phyloP scores from a whole-genome alignment of 2,888 invertebrate genomes.

The Epinotia demarniana region DNA sequence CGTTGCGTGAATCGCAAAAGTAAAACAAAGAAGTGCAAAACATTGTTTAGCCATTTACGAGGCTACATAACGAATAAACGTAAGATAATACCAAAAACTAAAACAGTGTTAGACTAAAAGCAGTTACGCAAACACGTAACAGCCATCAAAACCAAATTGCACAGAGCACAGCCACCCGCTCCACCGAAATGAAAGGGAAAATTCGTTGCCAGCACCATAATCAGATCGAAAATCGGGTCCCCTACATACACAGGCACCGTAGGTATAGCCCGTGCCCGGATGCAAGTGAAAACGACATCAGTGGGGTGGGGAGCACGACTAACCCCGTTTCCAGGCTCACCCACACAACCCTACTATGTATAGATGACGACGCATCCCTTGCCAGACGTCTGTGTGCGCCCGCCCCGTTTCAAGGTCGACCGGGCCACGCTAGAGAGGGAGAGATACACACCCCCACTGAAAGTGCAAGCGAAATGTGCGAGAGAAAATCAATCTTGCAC shows the following conservation, averaged over 20 bases:
- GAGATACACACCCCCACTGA: conserved; percentile 66
- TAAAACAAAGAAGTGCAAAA: conserved; percentile 33
- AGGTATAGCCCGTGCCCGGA: conserved; percentile 62
- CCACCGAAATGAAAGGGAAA: conserved; percentile 51
- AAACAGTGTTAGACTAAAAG: conserved; percentile 27
- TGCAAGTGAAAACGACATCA: conserved; percentile 81
- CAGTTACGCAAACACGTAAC: conserved; percentile 28
- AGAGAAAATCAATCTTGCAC: conserved; percentile 84
- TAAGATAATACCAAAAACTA: conserved; percentile 16
- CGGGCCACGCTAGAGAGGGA: conserved; percentile 68
- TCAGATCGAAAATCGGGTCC: conserved; percentile 73
- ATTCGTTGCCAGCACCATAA: conserved; percentile 64
- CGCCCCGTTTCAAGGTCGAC: conserved; percentile 81
- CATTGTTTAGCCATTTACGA: conserved; percentile 16
- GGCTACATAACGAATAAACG: conserved; percentile 8
- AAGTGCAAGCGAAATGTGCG: conserved; percentile 82
- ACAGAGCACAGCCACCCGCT: conserved; percentile 38
- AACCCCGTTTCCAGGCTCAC: conserved; percentile 74
- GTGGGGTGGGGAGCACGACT: conserved; percentile 63
- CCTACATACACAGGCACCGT: conserved; percentile 28
- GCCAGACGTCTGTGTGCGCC: conserved; percentile 65
- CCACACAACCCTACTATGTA: conserved; percentile 50
- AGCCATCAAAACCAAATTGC: conserved; percentile 41
- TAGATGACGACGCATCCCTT: conserved; percentile 66
- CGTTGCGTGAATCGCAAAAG: conserved; percentile 18